Evolutionary conservation across 2,888 invertebrate genomes (phyloP), one percentile per base, ranked within the genome.

Genomic region (Drosophila recens): DNA sequence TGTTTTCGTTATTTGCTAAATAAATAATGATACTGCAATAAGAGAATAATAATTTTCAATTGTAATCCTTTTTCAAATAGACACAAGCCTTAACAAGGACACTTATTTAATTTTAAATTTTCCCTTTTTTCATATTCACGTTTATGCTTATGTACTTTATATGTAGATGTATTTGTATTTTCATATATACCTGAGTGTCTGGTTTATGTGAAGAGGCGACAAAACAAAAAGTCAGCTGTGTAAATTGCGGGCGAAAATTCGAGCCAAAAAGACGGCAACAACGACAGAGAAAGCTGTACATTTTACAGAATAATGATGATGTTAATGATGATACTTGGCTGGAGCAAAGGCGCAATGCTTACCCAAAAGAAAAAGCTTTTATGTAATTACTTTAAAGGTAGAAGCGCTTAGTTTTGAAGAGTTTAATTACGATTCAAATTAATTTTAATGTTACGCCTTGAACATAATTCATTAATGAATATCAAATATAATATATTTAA

Each of bases 201-300:
- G 69, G 67, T 61, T 64, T 66, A 68, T 58, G 68, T 63, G 64
- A 59, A 42, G 40, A 67, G 63, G 70, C 56, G 62, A 63, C 70
- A 72, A 78, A 75, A 80, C 74, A 71, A 78, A 81, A 78, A 72
- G 66, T 68, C 70, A 78, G 79, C 83, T 80, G 78, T 80, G 59
- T 73, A 66, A 77, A 64, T 69, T 70, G 70, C 70, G 63, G 65
- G 70, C 45, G 61, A 79, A 58, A 67, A 67, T 51, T 59, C 38
- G 42, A 62, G 53, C 46, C 42, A 65, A 72, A 64, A 66, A 57
- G 64, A 62, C 27, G 38, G 10, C 43, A 59, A 56, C 46, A 51
- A 51, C 51, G 49, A 51, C 17, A 61, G 36, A 53, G 36, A 53
- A 30, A 40, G 57, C 27, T 33, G 20, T 57, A 38, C 63, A 77